Percentiles rank a stretch among this genome's conserved stretches.
phyloP scores from a whole-genome alignment of 1,140 invertebrate genomes.

The Bombus pyrosoma region DNA sequence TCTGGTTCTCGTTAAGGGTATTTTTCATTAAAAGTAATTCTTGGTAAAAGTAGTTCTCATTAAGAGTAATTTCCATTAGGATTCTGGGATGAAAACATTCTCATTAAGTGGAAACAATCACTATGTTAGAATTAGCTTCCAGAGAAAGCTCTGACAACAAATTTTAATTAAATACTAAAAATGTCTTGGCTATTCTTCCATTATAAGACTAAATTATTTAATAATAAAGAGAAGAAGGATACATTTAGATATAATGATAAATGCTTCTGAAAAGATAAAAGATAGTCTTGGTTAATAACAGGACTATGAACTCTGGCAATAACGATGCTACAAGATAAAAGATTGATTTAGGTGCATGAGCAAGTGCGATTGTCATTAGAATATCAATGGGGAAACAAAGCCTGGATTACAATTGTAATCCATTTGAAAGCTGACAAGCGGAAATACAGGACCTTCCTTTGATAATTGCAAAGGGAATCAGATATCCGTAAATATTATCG shows the following conservation, averaged over 20 bases:
- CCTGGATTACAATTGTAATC: not conserved
- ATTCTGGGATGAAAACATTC: too few relatives aligned
- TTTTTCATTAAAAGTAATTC: not conserved
- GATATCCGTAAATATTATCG: not conserved
- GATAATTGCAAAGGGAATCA: not conserved
- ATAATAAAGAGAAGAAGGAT: not conserved
- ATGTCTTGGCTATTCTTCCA: not conserved
- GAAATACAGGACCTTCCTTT: not conserved
- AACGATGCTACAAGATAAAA: not conserved
- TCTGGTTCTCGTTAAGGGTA: not conserved
- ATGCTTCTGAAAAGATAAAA: not conserved
- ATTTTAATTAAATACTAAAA: not conserved
- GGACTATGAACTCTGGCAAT: not conserved
- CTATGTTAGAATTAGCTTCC: too few relatives aligned
- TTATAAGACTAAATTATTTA: not conserved
- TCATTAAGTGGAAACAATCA: too few relatives aligned
- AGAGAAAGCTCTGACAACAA: too few relatives aligned
- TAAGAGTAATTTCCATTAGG: too few relatives aligned
- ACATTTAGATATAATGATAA: not conserved
- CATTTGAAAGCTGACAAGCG: not conserved
- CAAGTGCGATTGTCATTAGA: not conserved
- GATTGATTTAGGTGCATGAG: not conserved
- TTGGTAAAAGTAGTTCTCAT: too few relatives aligned
- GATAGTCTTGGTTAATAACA: not conserved
- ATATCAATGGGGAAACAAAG: not conserved